These are phyloP conservation scores for Xiphophorus couchianus DNA, from an alignment of 2,113 vertebrate species.

Conservation along the genomic window DNA sequence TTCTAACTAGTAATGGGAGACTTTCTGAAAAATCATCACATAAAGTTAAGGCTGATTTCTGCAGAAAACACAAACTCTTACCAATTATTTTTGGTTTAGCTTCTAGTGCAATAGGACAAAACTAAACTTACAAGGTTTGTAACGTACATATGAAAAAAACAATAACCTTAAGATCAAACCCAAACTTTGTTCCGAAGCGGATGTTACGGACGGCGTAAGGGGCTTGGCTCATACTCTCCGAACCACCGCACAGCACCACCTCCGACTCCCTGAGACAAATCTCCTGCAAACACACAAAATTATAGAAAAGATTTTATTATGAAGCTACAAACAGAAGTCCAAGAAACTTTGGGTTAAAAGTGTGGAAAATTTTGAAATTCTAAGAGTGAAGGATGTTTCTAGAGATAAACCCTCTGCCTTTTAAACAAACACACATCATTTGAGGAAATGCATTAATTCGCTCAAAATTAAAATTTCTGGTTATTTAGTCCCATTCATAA, in stretches of 20 bases:
- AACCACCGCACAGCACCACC: constrained; percentile 91
- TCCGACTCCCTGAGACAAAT: constrained; percentile 91
- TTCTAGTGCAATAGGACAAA: no score
- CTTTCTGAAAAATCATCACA: no score
- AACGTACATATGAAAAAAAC: neutral
- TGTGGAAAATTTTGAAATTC: neutral
- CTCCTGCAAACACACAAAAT: constrained; percentile 81
- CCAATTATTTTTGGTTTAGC: no score
- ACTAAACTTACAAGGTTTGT: no score
- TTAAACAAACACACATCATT: neutral
- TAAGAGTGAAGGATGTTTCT: neutral
- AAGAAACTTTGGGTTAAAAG: neutral
- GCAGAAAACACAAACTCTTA: no score
- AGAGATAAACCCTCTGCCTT: neutral
- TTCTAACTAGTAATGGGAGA: no score
- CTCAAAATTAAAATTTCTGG: neutral
- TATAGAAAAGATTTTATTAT: constrained; percentile 2
- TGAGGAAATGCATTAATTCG: neutral
- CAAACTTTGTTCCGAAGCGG: constrained; percentile 92
- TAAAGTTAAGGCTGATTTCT: no score
- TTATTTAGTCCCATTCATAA: no score
- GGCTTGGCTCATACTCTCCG: constrained; percentile 95
- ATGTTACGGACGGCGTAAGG: constrained; percentile 89
- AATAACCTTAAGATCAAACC: constrained; percentile 88
- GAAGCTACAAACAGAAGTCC: neutral